phyloP scores from a whole-genome alignment of 2,113 vertebrate species.

The Scopus umbretta region DNA sequence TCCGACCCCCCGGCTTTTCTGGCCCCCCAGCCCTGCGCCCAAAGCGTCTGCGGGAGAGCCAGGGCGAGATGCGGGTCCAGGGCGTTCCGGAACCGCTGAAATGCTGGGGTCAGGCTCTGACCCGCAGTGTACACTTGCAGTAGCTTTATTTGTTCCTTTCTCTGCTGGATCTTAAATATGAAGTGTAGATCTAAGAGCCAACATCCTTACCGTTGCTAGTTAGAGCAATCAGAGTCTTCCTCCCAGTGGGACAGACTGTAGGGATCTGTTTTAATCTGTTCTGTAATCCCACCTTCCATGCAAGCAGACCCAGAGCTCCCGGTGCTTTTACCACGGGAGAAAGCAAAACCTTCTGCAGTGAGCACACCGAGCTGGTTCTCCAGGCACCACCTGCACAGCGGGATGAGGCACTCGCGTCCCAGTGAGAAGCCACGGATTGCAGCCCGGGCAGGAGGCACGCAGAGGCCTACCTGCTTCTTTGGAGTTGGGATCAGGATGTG shows the following conservation, averaged over 20 bases:
- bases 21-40: neutral
- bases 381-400: rapidly evolving
- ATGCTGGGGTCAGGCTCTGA: neutral
- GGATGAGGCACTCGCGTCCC: neutral
- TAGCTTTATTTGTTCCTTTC: neutral
- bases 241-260: neutral
- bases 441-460: neutral
- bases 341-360: neutral
- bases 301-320: neutral
- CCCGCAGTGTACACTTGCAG: rapidly evolving
- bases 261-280: neutral
- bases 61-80: rapidly evolving
- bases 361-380: neutral
- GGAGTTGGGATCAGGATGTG: too few relatives aligned
- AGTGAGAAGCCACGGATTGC: rapidly evolving
- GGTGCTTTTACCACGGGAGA: neutral
- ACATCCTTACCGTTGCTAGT: neutral
- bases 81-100: neutral
- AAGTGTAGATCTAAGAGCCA: neutral
- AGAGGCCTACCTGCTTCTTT: neutral
- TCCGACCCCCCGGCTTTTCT: too few relatives aligned
- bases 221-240: neutral
- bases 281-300: neutral
- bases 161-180: neutral
- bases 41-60: rapidly evolving